Evolutionary conservation across 2,888 invertebrate species (phyloP).

Genomic region (Steromphala cineraria): DNA sequence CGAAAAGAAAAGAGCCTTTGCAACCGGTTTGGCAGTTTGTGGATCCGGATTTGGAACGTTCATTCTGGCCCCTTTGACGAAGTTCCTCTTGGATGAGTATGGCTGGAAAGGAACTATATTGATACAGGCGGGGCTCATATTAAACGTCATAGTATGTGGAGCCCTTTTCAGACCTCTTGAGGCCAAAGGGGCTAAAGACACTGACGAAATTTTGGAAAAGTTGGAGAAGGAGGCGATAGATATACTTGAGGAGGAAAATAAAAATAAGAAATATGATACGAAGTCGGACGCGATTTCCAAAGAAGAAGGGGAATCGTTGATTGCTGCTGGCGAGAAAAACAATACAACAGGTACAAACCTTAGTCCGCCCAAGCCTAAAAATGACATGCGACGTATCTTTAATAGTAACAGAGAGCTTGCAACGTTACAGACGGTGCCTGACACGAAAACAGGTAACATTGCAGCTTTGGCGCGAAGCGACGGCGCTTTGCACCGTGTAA

Average conservation of each 20-base stretch:
- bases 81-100: conserved; percentile 81
- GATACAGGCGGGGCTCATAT: conserved; percentile 87
- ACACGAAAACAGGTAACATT: background rate
- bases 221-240: background rate
- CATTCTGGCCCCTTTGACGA: conserved; percentile 83
- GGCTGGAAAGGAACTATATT: conserved; percentile 93
- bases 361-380: background rate
- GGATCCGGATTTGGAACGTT: conserved; percentile 98
- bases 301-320: background rate
- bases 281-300: background rate
- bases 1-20: conserved; percentile 93
- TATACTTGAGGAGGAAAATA: background rate
- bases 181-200: conserved; percentile 73
- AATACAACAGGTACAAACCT: no score
- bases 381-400: background rate
- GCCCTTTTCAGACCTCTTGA: conserved; percentile 90
- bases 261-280: background rate
- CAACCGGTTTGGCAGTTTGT: conserved; percentile 96
- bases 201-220: background rate
- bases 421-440: no score
- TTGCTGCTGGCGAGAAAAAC: background rate
- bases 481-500: conserved; percentile 44
- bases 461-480: conserved; percentile 42
- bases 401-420: conserved; percentile 7
- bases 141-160: conserved; percentile 93